Conservation (phyloP, 2,888 invertebrate genomes). For the Polymixis flavicincta region DNA sequence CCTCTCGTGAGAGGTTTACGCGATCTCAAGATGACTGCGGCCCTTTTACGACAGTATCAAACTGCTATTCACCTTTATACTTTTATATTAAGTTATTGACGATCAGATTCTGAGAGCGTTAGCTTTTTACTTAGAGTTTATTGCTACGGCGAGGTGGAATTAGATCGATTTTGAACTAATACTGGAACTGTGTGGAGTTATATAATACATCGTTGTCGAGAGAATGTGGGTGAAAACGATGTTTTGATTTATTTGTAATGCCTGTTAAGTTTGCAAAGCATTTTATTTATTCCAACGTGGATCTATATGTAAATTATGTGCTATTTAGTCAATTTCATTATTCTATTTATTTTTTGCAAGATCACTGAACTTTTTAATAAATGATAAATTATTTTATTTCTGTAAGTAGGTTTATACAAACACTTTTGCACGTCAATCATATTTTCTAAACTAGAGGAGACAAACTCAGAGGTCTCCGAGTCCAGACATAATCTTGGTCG, state of each 20-base stretch:
- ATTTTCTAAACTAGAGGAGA: no score
- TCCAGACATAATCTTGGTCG: no score
- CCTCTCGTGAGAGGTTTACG: constrained; percentile 87
- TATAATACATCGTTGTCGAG: not conserved
- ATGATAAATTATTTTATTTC: no score
- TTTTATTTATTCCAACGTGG: not conserved
- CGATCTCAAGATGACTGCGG: constrained; percentile 87
- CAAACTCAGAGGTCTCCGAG: no score
- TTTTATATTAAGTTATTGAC: constrained; percentile 87
- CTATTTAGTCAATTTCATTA: no score
- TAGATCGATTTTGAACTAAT: constrained; percentile 18
- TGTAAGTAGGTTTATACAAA: no score
- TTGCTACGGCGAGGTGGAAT: constrained; percentile 29
- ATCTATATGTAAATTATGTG: not conserved
- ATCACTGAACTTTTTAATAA: no score
- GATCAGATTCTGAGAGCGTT: constrained; percentile 57
- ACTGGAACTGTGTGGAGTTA: constrained; percentile 9
- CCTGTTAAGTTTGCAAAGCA: not conserved
- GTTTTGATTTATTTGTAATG: not conserved
- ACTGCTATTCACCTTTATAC: constrained; percentile 85
- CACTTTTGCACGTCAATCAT: no score
- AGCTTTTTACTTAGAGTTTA: constrained; percentile 63
- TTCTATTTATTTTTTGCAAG: no score
- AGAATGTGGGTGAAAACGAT: not conserved
- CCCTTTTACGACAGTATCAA: constrained; percentile 88